phyloP scores from a whole-genome alignment of 92 coral and sea anemone species.

The Isaurus tuberculatus region DNA sequence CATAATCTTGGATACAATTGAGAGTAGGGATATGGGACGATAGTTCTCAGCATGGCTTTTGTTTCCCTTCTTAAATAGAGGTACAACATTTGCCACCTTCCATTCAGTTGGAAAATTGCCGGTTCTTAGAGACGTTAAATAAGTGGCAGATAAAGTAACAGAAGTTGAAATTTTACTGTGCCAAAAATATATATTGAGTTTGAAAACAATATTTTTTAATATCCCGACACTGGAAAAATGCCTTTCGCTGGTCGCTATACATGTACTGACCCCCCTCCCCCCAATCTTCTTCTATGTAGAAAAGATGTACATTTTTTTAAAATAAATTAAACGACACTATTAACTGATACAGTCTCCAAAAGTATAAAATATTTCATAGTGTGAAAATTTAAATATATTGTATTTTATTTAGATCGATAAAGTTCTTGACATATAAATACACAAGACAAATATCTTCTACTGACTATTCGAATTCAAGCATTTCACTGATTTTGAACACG shows the following conservation, averaged over 20 bases:
- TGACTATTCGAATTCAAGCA: slow-evolving; percentile 20
- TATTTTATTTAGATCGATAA: not conserved
- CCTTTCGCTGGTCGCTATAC: slow-evolving; percentile 7
- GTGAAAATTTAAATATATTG: slow-evolving; percentile 4
- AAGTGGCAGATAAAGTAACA: slow-evolving; percentile 5
- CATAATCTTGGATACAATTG: too few relatives aligned
- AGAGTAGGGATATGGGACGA: too few relatives aligned
- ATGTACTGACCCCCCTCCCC: not conserved
- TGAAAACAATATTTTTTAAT: slow-evolving; percentile 20
- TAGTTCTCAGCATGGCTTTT: too few relatives aligned
- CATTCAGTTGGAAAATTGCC: too few relatives aligned
- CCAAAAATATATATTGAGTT: slow-evolving; percentile 14
- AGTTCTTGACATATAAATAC: not conserved
- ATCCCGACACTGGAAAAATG: slow-evolving; percentile 21
- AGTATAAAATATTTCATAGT: not conserved
- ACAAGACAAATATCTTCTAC: not conserved
- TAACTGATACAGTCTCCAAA: slow-evolving; percentile 11
- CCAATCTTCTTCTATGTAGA: not conserved
- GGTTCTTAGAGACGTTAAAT: too few relatives aligned
- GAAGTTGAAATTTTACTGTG: slow-evolving; percentile 33
- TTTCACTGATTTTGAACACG: not conserved
- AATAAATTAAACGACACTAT: not conserved
- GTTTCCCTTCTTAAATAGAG: too few relatives aligned
- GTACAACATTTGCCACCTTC: too few relatives aligned
- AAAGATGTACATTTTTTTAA: not conserved